These are phyloP conservation scores for Trisateles emortualis DNA, from an alignment of 2,888 invertebrate genomes.

Conservation along the genomic window DNA sequence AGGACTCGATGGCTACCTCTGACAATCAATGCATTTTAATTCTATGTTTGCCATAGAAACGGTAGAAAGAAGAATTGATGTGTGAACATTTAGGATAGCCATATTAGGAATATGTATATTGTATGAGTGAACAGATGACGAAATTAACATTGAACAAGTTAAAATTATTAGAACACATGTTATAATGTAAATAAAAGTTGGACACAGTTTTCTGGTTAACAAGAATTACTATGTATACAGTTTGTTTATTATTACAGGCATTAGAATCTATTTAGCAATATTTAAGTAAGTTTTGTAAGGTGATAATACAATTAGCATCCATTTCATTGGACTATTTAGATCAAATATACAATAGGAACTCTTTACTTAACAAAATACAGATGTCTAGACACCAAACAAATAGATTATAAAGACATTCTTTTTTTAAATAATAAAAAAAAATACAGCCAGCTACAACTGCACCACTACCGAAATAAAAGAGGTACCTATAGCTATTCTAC, in stretches of 20 bases:
- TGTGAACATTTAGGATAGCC: constrained; percentile 8
- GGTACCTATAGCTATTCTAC: constrained; percentile 61
- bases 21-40: too few relatives aligned
- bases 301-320: constrained; percentile 40
- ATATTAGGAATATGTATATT: constrained; percentile 50
- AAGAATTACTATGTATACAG: constrained; percentile 39
- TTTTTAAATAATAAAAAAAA: constrained; percentile 31
- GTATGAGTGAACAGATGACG: constrained; percentile 64
- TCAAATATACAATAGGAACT: not conserved
- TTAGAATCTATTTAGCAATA: constrained; percentile 40
- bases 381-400: constrained; percentile 20
- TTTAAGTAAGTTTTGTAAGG: constrained; percentile 25
- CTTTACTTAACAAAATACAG: not conserved
- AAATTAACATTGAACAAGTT: constrained; percentile 49
- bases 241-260: constrained; percentile 54
- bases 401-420: constrained; percentile 24
- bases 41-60: too few relatives aligned
- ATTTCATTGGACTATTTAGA: not conserved
- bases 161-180: constrained; percentile 70
- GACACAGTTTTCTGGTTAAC: constrained; percentile 52
- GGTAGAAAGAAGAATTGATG: too few relatives aligned
- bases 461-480: constrained; percentile 70
- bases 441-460: constrained; percentile 72
- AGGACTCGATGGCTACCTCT: too few relatives aligned
- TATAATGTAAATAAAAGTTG: constrained; percentile 65